These are phyloP conservation scores for Drosophila neonasuta DNA, from an alignment of 2,888 invertebrate genomes.

Conservation along the genomic window DNA sequence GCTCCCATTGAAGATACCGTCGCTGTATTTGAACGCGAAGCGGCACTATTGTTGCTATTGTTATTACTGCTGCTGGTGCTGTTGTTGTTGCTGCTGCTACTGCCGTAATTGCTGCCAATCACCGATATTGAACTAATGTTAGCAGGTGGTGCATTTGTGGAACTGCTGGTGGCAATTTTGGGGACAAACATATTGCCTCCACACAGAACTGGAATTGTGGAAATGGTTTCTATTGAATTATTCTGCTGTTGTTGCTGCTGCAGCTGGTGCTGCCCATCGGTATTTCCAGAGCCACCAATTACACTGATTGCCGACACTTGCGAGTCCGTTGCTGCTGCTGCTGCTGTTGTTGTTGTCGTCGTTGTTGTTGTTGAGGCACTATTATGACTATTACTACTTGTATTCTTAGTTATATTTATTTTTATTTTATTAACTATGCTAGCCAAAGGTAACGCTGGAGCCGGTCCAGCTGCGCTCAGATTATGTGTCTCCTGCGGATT, in stretches of 20 bases:
- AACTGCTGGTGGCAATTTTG: constrained; percentile 58
- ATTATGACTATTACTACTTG: constrained; percentile 81
- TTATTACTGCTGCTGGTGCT: constrained; percentile 10
- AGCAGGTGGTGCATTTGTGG: constrained; percentile 52
- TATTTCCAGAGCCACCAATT: constrained; percentile 55
- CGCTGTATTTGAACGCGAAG: constrained; percentile 26
- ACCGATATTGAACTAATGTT: constrained; percentile 80
- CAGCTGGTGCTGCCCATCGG: constrained; percentile 37
- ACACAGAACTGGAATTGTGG: constrained; percentile 81
- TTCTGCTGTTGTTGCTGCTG: constrained; percentile 41
- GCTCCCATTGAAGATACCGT: constrained; percentile 30
- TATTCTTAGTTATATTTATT: constrained; percentile 91
- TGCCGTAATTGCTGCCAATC: constrained; percentile 78
- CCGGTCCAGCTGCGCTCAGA: constrained; percentile 80
- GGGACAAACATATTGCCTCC: constrained; percentile 77
- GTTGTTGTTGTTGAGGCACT: constrained; percentile 65
- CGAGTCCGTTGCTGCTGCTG: constrained; percentile 47
- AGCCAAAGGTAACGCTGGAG: constrained; percentile 80
- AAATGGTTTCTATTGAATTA: constrained; percentile 76
- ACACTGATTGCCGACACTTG: constrained; percentile 69
- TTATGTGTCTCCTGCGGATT: constrained; percentile 83
- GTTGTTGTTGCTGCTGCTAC: constrained; percentile 37
- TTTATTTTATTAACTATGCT: constrained; percentile 86
- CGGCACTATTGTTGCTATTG: constrained; percentile 30
- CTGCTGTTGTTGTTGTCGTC: constrained; percentile 31